Evolutionary conservation across 2,797 vertebrate species (phyloP).

Genomic region (Pelobates cultripes): DNA sequence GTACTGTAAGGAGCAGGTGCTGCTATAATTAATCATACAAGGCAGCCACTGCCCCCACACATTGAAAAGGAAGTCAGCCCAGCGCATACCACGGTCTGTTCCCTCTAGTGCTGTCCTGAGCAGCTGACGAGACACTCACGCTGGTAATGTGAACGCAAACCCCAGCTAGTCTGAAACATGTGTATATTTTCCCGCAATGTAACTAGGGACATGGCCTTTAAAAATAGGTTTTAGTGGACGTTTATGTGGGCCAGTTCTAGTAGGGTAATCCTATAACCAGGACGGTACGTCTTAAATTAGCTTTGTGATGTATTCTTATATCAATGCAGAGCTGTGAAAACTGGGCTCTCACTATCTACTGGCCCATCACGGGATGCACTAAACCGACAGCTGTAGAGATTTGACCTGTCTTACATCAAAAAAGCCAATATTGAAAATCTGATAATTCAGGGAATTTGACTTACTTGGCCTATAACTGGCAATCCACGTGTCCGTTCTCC

Average conservation of each 20-base stretch:
- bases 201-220: slow-evolving; percentile 21
- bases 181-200: slow-evolving; percentile 28
- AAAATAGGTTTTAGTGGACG: slow-evolving; percentile 41
- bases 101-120: slow-evolving; percentile 23
- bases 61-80: slow-evolving; percentile 32
- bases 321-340: neutral
- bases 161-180: slow-evolving; percentile 32
- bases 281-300: neutral
- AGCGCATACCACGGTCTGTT: slow-evolving; percentile 18
- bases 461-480: too few relatives aligned
- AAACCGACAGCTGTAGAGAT: too few relatives aligned
- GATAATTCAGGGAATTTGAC: too few relatives aligned
- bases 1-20: slow-evolving; percentile 37
- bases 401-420: too few relatives aligned
- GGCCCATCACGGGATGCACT: too few relatives aligned
- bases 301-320: neutral
- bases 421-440: too few relatives aligned
- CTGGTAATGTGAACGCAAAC: slow-evolving; percentile 44
- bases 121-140: slow-evolving; percentile 52
- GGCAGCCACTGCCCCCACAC: slow-evolving; percentile 6
- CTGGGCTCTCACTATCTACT: too few relatives aligned
- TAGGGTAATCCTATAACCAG: neutral
- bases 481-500: too few relatives aligned
- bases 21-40: slow-evolving; percentile 28
- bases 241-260: neutral